These are phyloP conservation scores for Eupsilia transversa DNA, from an alignment of 2,888 invertebrate genomes.

Conservation along the genomic window DNA sequence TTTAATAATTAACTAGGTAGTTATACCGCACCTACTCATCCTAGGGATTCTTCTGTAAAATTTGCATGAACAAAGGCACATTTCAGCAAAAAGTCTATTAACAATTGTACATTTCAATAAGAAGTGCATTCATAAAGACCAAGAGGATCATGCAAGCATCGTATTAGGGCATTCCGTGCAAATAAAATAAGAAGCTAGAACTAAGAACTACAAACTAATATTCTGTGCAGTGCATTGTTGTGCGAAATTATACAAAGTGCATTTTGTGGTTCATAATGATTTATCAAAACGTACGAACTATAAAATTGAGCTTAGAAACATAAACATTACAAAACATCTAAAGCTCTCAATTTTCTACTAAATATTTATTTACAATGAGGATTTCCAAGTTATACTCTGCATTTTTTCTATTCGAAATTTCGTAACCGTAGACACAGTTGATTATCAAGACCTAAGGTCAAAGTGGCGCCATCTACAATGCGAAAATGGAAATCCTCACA, in stretches of 20 bases:
- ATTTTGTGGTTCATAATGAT: conserved; percentile 47
- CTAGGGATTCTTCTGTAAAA: not conserved
- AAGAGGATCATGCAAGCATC: conserved; percentile 61
- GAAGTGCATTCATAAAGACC: not conserved
- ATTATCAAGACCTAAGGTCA: conserved; percentile 53
- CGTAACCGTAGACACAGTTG: conserved; percentile 34
- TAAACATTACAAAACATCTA: conserved; percentile 28
- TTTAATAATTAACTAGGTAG: not conserved
- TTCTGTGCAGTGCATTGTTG: conserved; percentile 57
- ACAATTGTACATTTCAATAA: not conserved
- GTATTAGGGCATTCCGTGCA: conserved; percentile 62
- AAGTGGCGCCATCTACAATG: conserved; percentile 55
- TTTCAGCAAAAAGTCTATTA: not conserved
- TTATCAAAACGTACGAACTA: conserved; percentile 58
- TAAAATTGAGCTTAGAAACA: conserved; percentile 30
- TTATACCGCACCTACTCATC: not conserved
- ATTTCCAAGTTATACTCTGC: conserved; percentile 53
- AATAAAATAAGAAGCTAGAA: conserved; percentile 37
- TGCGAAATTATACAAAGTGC: conserved; percentile 57
- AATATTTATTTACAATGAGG: conserved; percentile 50
- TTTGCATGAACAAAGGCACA: not conserved
- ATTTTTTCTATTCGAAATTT: conserved; percentile 9
- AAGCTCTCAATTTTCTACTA: conserved; percentile 37
- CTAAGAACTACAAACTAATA: conserved; percentile 11
- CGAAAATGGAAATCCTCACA: conserved; percentile 67